Conservation (phyloP, 2,113 vertebrate genomes). For the Pedetes capensis region DNA sequence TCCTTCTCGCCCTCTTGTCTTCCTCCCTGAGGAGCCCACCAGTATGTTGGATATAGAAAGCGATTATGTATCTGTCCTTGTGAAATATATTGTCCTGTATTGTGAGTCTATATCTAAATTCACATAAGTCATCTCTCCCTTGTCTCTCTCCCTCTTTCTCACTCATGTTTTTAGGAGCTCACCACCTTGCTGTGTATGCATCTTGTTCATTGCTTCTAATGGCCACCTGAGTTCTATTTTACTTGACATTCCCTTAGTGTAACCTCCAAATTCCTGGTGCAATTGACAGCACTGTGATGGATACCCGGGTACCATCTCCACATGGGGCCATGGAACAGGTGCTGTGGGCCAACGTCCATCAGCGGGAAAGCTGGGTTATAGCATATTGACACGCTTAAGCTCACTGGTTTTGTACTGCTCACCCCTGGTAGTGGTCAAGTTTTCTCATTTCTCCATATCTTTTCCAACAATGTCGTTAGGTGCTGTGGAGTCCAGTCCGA, state of each 20-base stretch:
- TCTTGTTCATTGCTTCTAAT: background rate
- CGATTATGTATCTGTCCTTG: background rate
- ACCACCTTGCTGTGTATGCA: background rate
- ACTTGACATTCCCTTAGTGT: background rate
- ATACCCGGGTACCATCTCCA: rapidly evolving
- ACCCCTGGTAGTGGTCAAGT: too few species aligned
- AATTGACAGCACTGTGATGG: background rate
- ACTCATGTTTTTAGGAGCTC: background rate
- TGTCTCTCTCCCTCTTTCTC: too few species aligned
- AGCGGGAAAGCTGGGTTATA: background rate
- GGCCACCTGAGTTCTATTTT: background rate
- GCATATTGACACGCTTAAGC: too few species aligned
- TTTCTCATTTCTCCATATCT: background rate
- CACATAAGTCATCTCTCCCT: background rate
- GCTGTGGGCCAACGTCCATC: background rate
- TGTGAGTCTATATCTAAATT: background rate
- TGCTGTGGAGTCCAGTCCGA: too few species aligned
- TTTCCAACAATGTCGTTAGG: too few species aligned
- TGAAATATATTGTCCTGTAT: background rate
- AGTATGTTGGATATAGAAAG: background rate
- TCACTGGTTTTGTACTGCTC: background rate
- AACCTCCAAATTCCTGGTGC: too few species aligned
- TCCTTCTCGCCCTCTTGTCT: background rate
- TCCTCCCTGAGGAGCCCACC: background rate
- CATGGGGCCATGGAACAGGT: rapidly evolving